These are phyloP conservation scores for Dendroctonus ponderosae DNA, from an alignment of 1,140 invertebrate species.

Conservation along the genomic window DNA sequence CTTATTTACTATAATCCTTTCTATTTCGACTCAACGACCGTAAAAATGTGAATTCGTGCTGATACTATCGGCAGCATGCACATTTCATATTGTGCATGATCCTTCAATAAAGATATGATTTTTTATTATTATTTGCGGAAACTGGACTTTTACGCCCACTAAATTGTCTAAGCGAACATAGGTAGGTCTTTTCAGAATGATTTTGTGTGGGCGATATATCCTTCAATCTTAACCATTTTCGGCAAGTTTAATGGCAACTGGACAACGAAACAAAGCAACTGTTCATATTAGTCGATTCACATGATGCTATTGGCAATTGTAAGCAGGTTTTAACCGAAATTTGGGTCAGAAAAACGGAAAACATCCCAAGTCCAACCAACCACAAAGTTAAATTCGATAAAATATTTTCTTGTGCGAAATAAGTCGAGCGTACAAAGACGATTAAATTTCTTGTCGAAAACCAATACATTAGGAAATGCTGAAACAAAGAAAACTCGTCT, in stretches of 20 bases:
- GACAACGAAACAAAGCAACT: too few relatives aligned
- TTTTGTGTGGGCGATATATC: background rate
- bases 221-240: too few relatives aligned
- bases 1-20: too few relatives aligned
- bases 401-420: too few relatives aligned
- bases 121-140: conserved; percentile 1
- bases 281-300: too few relatives aligned
- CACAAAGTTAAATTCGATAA: too few relatives aligned
- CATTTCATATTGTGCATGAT: background rate
- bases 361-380: too few relatives aligned
- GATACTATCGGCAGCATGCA: conserved; percentile 5
- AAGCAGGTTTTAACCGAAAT: too few relatives aligned
- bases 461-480: conserved; percentile 14
- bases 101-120: conserved; percentile 13
- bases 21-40: too few relatives aligned
- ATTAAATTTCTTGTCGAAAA: conserved; percentile 25
- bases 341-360: too few relatives aligned
- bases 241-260: too few relatives aligned
- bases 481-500: conserved; percentile 13
- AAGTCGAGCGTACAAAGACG: background rate
- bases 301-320: too few relatives aligned
- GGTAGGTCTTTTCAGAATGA: background rate
- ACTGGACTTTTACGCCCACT: conserved; percentile 3
- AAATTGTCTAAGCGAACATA: background rate
- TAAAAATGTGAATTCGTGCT: background rate